Evolutionary conservation across 1,140 invertebrate genomes (phyloP).

Genomic region (Hyposmocoma kahamanoa): DNA sequence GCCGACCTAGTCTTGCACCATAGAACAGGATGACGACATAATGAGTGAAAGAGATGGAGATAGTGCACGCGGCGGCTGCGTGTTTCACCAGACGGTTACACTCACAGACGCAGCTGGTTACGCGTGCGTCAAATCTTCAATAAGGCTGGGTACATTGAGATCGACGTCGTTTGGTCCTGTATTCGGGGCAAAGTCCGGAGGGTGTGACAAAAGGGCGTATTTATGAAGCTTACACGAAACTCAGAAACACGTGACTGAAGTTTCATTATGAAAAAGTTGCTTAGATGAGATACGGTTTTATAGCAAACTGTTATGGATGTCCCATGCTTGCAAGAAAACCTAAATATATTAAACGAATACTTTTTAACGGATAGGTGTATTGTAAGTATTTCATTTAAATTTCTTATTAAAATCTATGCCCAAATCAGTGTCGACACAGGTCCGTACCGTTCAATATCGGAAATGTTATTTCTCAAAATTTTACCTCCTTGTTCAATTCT

Average conservation of each 20-base stretch:
- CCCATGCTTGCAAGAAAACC: no score
- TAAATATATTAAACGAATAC: no score
- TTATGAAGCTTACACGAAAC: background rate
- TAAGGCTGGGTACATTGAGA: slow-evolving; percentile 45
- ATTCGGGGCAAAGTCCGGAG: slow-evolving; percentile 52
- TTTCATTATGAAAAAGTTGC: no score
- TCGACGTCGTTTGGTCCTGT: slow-evolving; percentile 55
- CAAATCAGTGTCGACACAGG: no score
- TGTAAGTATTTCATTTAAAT: no score
- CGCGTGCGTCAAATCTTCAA: slow-evolving; percentile 57
- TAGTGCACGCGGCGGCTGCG: slow-evolving; percentile 52
- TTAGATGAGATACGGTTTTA: no score
- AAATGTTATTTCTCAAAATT: no score
- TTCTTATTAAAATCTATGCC: no score
- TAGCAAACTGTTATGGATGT: no score
- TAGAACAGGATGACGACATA: slow-evolving; percentile 35
- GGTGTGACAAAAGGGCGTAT: background rate
- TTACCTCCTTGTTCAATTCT: no score
- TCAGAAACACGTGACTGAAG: background rate
- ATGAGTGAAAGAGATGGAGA: slow-evolving; percentile 32
- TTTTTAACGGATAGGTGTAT: no score
- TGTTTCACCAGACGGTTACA: slow-evolving; percentile 46
- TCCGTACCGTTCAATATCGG: no score
- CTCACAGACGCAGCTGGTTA: slow-evolving; percentile 50
- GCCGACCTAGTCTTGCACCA: slow-evolving; percentile 14